Evolutionary conservation across 2,113 vertebrate species (phyloP), one percentile per base, ranked within the genome.

Genomic region (Chlamydotis undulata): DNA sequence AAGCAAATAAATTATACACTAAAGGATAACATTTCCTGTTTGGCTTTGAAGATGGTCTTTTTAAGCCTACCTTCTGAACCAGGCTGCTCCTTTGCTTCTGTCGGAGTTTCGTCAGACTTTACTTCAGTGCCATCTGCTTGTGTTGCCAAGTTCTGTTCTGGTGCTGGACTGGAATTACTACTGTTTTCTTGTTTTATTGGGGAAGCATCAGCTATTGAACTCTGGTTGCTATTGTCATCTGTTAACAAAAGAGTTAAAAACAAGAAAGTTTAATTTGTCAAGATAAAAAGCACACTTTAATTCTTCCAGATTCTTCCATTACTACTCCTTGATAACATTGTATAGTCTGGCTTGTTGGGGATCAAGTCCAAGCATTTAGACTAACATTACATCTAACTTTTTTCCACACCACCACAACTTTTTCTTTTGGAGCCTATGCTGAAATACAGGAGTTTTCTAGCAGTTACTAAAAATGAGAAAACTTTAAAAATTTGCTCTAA

Each of bases 191-290:
- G 99, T 55, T 99, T 99, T 92, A 99, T 98, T 23, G 99, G 99
- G 31, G 99, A 99, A 37, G 99, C 99, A 82, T 99, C 99, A 6
- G 99, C 99, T 92, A 99, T 99, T 87, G 99, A 99, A 96, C 99
- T 99, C 98, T 99, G 99, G 98, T 99, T 99, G 98, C 99, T 99
- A 94, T 99, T 99, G 84, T 99, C 99, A 84, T 99, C 99, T 99
- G 90, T 13, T 24, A 83, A 87, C 37, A 67, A 28, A 76, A 64
- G 55, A 73, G 61, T 33, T 79, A n/a, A 82, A 84, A 82, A 0
- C 23, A 78, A 47, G 14, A 1, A 61, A 45, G 21, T 71, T 55
- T 29, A 14, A 59, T 70, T 41, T 47, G 28, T 33, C 56, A 57
- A 91, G 50, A 71, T 33, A 74, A 56, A 81, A 78, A 74, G 4